A percentile compares a stretch with the other conserved stretches of the same genome.
Conservation (phyloP, 1,140 invertebrate species). For the Drosophila cardini region DNA sequence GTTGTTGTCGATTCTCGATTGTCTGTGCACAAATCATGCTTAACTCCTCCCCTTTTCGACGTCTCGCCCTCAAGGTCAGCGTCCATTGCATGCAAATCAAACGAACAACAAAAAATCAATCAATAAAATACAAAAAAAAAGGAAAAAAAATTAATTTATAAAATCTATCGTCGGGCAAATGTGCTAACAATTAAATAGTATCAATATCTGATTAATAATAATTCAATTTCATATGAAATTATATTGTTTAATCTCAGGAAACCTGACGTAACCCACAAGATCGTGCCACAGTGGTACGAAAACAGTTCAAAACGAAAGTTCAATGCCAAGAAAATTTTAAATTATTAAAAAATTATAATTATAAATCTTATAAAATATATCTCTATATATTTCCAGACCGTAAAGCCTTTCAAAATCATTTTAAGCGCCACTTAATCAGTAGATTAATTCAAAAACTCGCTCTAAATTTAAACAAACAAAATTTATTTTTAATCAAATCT, state of each 20-base stretch:
- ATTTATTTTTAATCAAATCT: neutral
- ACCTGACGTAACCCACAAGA: constrained; percentile 8
- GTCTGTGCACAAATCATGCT: constrained; percentile 57
- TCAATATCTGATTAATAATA: constrained; percentile 36
- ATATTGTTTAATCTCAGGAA: constrained; percentile 13
- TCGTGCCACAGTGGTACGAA: constrained; percentile 9
- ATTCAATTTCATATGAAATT: constrained; percentile 35
- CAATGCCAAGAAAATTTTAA: too few species aligned
- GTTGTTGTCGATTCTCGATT: constrained; percentile 4
- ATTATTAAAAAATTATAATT: too few species aligned
- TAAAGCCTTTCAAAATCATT: too few species aligned
- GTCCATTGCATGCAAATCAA: constrained; percentile 53
- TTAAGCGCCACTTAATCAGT: too few species aligned
- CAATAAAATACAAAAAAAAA: constrained; percentile 18
- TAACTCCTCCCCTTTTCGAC: constrained; percentile 48
- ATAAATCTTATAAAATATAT: too few species aligned
- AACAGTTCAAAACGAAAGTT: neutral
- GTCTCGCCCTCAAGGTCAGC: constrained; percentile 38
- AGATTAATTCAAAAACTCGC: too few species aligned
- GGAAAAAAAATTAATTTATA: constrained; percentile 7
- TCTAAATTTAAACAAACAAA: too few species aligned
- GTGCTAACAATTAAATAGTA: constrained; percentile 22
- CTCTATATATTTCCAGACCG: too few species aligned
- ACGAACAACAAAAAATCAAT: constrained; percentile 15
- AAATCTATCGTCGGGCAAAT: constrained; percentile 11